Percentiles rank a stretch among this genome's conserved stretches.
These are phyloP conservation scores for Yponomeuta cagnagella DNA, from an alignment of 2,888 invertebrate species.

Conservation along the genomic window DNA sequence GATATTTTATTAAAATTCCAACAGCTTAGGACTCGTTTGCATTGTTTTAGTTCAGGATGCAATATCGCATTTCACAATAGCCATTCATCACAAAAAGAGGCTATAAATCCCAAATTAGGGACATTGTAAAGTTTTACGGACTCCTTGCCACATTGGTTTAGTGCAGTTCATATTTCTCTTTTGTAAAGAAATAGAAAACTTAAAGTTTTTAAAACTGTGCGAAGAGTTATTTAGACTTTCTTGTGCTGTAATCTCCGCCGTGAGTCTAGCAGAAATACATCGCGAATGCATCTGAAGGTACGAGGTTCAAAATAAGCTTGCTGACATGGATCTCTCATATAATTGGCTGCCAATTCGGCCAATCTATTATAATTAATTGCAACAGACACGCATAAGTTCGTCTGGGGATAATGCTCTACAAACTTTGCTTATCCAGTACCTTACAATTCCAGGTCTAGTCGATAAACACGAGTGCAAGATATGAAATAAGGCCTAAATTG, in stretches of 20 bases:
- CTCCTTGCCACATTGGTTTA: constrained; percentile 35
- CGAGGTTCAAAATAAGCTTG: background rate
- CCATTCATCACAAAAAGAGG: constrained; percentile 46
- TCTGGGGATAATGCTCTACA: background rate
- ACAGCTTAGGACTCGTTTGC: constrained; percentile 1
- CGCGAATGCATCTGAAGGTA: background rate
- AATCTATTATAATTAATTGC: background rate
- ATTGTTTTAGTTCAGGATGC: constrained; percentile 24
- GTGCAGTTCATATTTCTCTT: constrained; percentile 42
- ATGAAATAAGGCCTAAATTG: background rate
- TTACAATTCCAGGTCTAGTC: background rate
- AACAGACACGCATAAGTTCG: background rate
- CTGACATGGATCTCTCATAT: background rate
- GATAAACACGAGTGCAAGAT: background rate
- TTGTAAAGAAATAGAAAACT: constrained; percentile 24
- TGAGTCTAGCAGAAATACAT: background rate
- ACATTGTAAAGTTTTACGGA: constrained; percentile 64
- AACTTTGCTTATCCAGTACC: background rate
- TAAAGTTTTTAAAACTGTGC: background rate
- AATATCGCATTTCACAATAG: constrained; percentile 54
- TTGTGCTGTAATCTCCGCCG: background rate
- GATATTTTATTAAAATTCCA: constrained; percentile 11
- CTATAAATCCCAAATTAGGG: constrained; percentile 59
- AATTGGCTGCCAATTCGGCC: background rate
- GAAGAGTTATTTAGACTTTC: no score